Conservation (phyloP, 2,888 invertebrate genomes). For the Ennomos fuscantarius region DNA sequence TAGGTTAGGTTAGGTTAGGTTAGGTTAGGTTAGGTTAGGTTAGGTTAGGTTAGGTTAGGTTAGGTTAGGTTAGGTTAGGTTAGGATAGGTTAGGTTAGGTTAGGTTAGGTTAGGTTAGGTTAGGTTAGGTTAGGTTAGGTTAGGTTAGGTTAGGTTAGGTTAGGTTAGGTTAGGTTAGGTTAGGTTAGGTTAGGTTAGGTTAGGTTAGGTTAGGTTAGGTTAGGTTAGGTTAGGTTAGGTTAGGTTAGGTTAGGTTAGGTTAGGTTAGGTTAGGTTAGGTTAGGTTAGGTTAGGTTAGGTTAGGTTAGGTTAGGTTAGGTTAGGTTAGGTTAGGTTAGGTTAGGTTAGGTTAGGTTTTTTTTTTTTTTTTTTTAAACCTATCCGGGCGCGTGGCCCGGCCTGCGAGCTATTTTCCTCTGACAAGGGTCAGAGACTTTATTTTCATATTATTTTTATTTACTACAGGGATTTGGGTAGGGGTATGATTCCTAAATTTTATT, state of each 20-base stretch:
- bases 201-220: conserved; percentile 13
- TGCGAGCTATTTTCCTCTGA: no score
- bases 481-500: no score
- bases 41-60: conserved; percentile 13
- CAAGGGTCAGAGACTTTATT: no score
- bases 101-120: conserved; percentile 13
- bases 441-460: no score
- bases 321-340: conserved; percentile 9
- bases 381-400: no score
- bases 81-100: conserved; percentile 15
- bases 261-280: background rate
- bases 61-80: conserved; percentile 20
- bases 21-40: conserved; percentile 13
- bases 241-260: conserved; percentile 13
- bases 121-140: conserved; percentile 13
- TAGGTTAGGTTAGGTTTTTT: no score
- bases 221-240: conserved; percentile 13
- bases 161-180: conserved; percentile 10
- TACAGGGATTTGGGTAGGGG: no score
- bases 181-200: conserved; percentile 9
- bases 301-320: conserved; percentile 13
- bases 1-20: conserved; percentile 13
- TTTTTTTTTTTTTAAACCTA: no score
- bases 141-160: conserved; percentile 13
- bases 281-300: conserved; percentile 6